Evolutionary conservation across 1,140 invertebrate genomes (phyloP).

Genomic region (Subanguina moxae): DNA sequence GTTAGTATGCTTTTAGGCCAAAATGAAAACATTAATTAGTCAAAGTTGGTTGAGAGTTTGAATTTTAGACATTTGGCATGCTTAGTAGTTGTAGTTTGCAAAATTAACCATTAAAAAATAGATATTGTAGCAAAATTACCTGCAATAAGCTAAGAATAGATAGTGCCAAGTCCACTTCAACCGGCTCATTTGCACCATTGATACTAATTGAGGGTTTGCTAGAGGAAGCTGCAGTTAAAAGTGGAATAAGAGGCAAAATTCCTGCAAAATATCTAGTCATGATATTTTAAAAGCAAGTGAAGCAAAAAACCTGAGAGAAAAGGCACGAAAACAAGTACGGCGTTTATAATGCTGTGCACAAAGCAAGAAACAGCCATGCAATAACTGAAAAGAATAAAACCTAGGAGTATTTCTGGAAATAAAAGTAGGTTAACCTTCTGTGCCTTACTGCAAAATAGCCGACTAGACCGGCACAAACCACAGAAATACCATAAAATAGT

Average conservation of each 20-base stretch:
- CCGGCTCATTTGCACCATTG: slow-evolving; percentile 13
- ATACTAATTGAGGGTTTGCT: not conserved
- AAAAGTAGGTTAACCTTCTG: not conserved
- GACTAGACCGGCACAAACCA: slow-evolving; percentile 21
- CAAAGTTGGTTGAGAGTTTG: not conserved
- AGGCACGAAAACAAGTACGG: slow-evolving; percentile 28
- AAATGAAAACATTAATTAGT: not conserved
- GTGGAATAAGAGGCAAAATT: slow-evolving; percentile 27
- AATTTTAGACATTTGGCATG: too few relatives aligned
- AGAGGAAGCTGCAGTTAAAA: slow-evolving; percentile 5
- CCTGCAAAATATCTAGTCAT: slow-evolving; percentile 1
- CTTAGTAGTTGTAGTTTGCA: too few relatives aligned
- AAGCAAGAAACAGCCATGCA: slow-evolving; percentile 23
- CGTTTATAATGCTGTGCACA: slow-evolving; percentile 17
- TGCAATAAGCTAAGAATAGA: slow-evolving; percentile 24
- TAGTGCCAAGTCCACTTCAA: slow-evolving; percentile 18
- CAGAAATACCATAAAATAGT: slow-evolving; percentile 32
- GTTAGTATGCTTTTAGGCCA: not conserved
- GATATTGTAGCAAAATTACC: not conserved
- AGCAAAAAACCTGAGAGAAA: slow-evolving; percentile 20
- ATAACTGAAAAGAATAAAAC: not conserved
- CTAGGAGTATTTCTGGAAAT: not conserved
- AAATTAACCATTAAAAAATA: not conserved
- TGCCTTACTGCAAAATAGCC: slow-evolving; percentile 19
- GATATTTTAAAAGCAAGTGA: not conserved